Percentiles rank a stretch among this genome's conserved stretches.
phyloP scores from a whole-genome alignment of 2,113 vertebrate species.

The Bubo scandiacus region DNA sequence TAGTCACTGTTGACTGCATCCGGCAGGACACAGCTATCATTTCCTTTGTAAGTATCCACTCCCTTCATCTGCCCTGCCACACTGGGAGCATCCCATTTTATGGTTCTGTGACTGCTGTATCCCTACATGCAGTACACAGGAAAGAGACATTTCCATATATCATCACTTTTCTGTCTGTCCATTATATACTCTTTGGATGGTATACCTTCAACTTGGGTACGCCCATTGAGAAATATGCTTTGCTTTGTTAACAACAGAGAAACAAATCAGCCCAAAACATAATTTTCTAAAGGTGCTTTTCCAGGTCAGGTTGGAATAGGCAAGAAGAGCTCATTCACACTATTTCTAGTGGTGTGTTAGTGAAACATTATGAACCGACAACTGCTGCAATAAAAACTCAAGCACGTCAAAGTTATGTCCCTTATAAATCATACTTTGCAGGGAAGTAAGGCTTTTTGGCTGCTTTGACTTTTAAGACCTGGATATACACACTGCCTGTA shows the following conservation, averaged over 20 bases:
- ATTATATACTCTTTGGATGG: not conserved
- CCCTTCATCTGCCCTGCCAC: not conserved
- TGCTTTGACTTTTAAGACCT: not conserved
- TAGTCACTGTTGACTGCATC: not conserved
- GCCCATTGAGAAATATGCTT: not conserved
- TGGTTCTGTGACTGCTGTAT: not conserved
- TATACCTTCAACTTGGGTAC: not conserved
- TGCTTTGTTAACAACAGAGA: not conserved
- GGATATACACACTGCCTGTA: not conserved
- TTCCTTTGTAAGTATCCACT: not conserved
- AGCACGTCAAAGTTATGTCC: not conserved
- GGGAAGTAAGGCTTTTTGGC: not conserved
- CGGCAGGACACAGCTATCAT: not conserved
- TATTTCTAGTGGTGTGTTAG: not conserved
- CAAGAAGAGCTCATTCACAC: not conserved
- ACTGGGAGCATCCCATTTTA: not conserved
- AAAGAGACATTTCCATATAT: not conserved
- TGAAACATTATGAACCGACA: not conserved
- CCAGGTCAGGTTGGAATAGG: not conserved
- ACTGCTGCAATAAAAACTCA: not conserved
- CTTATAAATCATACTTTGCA: not conserved
- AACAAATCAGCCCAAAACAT: not conserved
- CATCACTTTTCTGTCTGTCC: not conserved
- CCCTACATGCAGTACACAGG: rapidly evolving
- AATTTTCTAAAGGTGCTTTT: not conserved